phyloP scores from a whole-genome alignment of 2,113 vertebrate species.

The Orcinus orca region DNA sequence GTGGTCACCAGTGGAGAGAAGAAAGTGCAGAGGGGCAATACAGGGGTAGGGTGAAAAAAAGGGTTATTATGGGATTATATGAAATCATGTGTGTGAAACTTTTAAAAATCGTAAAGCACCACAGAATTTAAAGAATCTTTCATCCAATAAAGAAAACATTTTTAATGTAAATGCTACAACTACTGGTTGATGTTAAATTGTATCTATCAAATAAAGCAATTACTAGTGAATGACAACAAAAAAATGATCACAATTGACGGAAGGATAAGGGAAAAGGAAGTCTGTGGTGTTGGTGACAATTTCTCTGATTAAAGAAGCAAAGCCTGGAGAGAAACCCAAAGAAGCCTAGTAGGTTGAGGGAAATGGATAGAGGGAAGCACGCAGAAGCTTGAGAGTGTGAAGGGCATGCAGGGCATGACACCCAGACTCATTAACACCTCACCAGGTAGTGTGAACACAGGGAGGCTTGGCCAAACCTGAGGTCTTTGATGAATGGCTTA shows the following conservation, averaged over 20 bases:
- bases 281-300: neutral
- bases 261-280: neutral
- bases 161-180: conserved; percentile 73
- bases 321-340: neutral
- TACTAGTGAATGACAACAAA: neutral
- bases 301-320: neutral
- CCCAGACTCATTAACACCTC: neutral
- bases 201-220: conserved; percentile 60
- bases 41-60: neutral
- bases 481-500: neutral
- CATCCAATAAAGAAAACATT: neutral
- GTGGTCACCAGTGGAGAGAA: neutral
- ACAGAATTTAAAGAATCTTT: neutral
- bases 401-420: neutral
- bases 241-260: neutral
- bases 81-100: neutral
- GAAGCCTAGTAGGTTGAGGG: neutral
- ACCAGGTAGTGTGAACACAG: neutral
- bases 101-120: neutral
- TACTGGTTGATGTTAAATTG: conserved; percentile 71
- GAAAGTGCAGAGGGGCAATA: neutral
- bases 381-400: neutral
- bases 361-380: neutral
- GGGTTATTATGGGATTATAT: neutral
- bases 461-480: neutral